These are phyloP conservation scores for Pyrgilauda ruficollis DNA, from an alignment of 2,113 vertebrate species.

Conservation along the genomic window DNA sequence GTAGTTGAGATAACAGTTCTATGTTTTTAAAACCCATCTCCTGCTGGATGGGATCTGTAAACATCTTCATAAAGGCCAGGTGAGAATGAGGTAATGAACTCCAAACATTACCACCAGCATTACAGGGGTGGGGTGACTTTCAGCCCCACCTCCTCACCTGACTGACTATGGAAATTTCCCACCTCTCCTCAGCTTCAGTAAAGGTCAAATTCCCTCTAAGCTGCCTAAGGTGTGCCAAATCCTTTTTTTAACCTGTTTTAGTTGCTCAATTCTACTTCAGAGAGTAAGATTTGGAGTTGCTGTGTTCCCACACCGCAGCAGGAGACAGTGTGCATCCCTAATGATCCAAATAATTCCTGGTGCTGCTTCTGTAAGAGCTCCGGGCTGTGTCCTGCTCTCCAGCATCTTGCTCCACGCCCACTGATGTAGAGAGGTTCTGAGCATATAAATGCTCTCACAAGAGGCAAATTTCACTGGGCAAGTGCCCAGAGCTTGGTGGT, in stretches of 20 bases:
- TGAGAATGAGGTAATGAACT: neutral
- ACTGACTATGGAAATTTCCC: neutral
- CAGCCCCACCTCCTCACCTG: neutral
- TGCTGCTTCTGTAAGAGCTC: neutral
- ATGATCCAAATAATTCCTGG: neutral
- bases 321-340: neutral
- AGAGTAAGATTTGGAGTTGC: neutral
- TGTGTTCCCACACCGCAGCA: neutral
- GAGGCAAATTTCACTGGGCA: neutral
- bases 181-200: neutral
- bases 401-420: neutral
- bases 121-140: too few species aligned
- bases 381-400: neutral
- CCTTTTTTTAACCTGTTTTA: neutral
- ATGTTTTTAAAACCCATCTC: neutral
- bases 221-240: neutral
- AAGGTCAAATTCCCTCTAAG: neutral
- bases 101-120: rapidly evolving
- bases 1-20: neutral
- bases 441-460: neutral
- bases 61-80: neutral
- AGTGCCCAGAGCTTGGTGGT: neutral
- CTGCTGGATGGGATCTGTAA: neutral
- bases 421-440: neutral
- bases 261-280: neutral